Evolutionary conservation across 1,140 invertebrate species (phyloP).

Genomic region (Drosophila persimilis): DNA sequence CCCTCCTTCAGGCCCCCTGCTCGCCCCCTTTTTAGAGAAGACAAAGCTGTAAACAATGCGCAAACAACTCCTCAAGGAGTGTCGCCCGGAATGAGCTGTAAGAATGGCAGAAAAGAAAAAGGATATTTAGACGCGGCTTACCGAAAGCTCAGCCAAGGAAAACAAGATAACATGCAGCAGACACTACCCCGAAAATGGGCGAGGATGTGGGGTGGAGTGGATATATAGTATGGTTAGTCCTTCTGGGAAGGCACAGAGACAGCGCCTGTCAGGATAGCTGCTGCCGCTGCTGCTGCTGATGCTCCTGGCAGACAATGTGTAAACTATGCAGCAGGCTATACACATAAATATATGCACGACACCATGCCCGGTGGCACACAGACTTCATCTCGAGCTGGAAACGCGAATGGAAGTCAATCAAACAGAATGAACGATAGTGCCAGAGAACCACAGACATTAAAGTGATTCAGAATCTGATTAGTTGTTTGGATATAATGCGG

Average conservation of each 20-base stretch:
- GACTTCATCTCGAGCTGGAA: slow-evolving; percentile 14
- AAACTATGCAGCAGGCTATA: slow-evolving; percentile 55
- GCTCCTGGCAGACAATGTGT: slow-evolving; percentile 58
- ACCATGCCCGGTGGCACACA: neutral
- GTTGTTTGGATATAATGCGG: too few relatives aligned
- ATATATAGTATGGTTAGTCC: neutral
- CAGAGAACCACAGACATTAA: neutral
- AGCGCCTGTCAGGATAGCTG: slow-evolving; percentile 22
- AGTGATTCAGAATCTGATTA: neutral
- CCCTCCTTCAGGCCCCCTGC: neutral
- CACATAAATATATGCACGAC: slow-evolving; percentile 33
- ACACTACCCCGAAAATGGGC: neutral
- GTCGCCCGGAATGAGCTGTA: slow-evolving; percentile 74
- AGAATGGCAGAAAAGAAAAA: slow-evolving; percentile 47
- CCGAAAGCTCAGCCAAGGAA: slow-evolving; percentile 51
- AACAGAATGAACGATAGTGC: neutral
- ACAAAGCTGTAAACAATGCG: slow-evolving; percentile 67
- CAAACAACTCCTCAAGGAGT: slow-evolving; percentile 61
- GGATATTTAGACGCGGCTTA: slow-evolving; percentile 74
- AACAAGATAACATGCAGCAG: slow-evolving; percentile 47
- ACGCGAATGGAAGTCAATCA: neutral
- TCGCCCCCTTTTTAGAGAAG: slow-evolving; percentile 11
- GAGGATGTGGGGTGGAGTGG: neutral
- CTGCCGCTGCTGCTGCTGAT: neutral
- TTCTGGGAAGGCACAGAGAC: neutral